These are phyloP conservation scores for Chelidonichthys spinosus DNA, from an alignment of 2,797 vertebrate genomes.

Conservation along the genomic window DNA sequence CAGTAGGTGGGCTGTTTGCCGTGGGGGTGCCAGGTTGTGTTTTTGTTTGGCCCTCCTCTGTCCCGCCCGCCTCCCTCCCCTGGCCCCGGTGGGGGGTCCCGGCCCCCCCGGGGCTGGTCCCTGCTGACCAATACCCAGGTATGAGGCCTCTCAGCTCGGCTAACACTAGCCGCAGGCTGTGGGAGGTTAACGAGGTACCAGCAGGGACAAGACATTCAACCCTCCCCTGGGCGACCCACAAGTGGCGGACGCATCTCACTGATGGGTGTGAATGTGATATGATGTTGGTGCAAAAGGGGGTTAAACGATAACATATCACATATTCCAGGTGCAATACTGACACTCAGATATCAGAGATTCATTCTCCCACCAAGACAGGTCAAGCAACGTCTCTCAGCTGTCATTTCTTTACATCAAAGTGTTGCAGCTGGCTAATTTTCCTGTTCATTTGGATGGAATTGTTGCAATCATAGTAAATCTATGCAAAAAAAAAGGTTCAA, in stretches of 20 bases:
- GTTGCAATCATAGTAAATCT: background rate
- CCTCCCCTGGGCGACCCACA: constrained; percentile 68
- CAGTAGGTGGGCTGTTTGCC: constrained; percentile 82
- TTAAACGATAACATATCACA: background rate
- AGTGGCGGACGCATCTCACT: constrained; percentile 65
- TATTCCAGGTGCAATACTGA: constrained; percentile 5
- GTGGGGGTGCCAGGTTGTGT: constrained; percentile 80
- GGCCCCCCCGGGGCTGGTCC: constrained; percentile 70
- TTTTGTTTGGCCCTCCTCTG: constrained; percentile 82
- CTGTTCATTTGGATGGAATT: background rate
- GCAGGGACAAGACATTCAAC: constrained; percentile 78
- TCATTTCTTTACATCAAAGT: background rate
- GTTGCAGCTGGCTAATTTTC: background rate
- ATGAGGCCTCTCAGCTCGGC: constrained; percentile 77
- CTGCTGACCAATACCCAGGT: constrained; percentile 80
- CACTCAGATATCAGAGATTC: background rate
- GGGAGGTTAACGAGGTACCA: constrained; percentile 84
- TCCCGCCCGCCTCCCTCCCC: constrained; percentile 75
- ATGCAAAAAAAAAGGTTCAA: background rate
- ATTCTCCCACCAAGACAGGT: background rate
- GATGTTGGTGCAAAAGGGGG: constrained; percentile 1
- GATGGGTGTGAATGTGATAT: constrained; percentile 50
- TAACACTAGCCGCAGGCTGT: constrained; percentile 71
- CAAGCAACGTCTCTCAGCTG: background rate
- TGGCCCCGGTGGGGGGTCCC: constrained; percentile 57